Evolutionary conservation across 2,113 vertebrate genomes (phyloP).

Genomic region (Fukomys damarensis): DNA sequence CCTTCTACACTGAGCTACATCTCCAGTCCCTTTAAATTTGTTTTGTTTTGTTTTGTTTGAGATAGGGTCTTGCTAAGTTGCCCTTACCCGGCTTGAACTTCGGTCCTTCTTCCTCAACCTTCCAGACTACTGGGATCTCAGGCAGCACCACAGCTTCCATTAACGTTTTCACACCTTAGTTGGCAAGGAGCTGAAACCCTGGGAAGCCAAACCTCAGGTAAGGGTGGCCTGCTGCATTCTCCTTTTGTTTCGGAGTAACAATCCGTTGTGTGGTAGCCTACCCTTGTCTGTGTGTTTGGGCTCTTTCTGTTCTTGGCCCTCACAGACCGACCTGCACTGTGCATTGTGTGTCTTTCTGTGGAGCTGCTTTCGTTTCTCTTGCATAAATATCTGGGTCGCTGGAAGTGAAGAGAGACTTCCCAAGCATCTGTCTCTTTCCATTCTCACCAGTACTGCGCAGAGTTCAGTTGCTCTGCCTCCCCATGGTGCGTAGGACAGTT

Average conservation of each 20-base stretch:
- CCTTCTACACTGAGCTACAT: background rate
- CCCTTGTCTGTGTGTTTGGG: background rate
- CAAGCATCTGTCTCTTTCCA: background rate
- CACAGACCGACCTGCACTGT: background rate
- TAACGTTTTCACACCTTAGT: background rate
- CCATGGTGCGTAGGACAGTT: rapidly evolving
- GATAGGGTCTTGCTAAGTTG: background rate
- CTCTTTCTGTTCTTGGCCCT: background rate
- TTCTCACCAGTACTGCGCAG: background rate
- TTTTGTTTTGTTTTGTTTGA: no score
- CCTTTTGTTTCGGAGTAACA: background rate
- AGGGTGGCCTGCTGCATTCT: background rate
- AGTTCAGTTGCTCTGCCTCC: no score
- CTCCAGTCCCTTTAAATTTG: background rate
- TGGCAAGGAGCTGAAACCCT: background rate
- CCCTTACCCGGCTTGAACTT: background rate
- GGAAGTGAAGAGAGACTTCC: background rate
- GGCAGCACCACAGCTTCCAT: background rate
- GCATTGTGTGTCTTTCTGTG: background rate
- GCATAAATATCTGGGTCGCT: background rate
- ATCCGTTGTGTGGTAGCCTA: background rate
- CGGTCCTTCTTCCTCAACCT: background rate
- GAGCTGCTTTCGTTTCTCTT: background rate
- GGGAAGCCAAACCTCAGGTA: background rate
- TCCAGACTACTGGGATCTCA: background rate